A percentile compares a stretch with the other conserved stretches of the same genome.
phyloP scores from a whole-genome alignment of 2,888 invertebrate species.

The Atherix ibis region DNA sequence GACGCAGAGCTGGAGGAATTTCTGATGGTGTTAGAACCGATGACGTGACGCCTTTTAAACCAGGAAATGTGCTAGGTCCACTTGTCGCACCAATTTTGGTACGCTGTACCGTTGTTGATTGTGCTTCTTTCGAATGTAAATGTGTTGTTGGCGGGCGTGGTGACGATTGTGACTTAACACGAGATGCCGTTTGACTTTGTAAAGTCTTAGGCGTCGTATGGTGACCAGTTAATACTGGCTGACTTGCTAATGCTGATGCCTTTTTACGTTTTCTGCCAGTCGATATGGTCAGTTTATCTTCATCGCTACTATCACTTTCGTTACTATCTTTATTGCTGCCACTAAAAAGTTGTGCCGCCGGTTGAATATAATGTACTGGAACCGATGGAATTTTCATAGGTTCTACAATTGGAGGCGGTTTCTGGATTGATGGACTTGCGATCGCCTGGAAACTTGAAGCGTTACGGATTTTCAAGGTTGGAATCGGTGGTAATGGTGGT shows the following conservation, averaged over 20 bases:
- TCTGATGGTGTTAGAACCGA: conserved; percentile 5
- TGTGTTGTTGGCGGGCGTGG: not conserved
- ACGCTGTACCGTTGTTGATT: not conserved
- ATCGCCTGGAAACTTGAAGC: too few relatives aligned
- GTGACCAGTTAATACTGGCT: conserved; percentile 1
- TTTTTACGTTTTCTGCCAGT: too few relatives aligned
- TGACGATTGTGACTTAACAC: not conserved
- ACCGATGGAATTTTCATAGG: conserved; percentile 16
- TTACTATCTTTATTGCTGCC: too few relatives aligned
- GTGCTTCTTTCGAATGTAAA: not conserved
- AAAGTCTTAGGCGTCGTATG: not conserved
- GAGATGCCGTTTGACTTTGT: not conserved
- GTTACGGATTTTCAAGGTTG: conserved; percentile 26
- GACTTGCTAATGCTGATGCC: not conserved
- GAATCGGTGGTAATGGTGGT: conserved; percentile 37
- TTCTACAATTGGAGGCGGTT: conserved; percentile 16
- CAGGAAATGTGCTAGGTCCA: too few relatives aligned
- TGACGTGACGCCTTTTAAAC: conserved; percentile 5
- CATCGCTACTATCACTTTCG: conserved; percentile 6
- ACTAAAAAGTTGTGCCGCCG: too few relatives aligned
- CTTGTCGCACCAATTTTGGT: not conserved
- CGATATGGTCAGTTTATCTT: conserved; percentile 1
- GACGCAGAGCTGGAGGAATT: conserved; percentile 25
- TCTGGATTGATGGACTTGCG: conserved; percentile 23
- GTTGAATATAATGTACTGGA: conserved; percentile 14